phyloP scores from a whole-genome alignment of 2,888 invertebrate genomes.

The Pseudococcus jackbeardsleyi region DNA sequence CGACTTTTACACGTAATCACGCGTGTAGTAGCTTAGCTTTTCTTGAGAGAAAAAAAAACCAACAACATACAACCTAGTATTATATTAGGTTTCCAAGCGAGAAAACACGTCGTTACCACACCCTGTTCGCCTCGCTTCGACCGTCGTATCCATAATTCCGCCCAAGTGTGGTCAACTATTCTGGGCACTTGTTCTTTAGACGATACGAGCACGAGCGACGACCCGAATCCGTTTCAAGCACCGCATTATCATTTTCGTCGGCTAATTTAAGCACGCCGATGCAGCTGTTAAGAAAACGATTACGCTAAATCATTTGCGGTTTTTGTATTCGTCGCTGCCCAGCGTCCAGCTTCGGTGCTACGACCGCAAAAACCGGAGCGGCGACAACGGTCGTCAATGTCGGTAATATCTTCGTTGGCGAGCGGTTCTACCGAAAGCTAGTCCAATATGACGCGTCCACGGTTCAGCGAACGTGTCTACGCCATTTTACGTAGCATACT shows the following conservation, averaged over 20 bases:
- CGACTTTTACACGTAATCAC: not conserved
- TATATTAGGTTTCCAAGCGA: no score
- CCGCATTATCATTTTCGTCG: not conserved
- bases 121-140: not conserved
- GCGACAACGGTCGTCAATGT: not conserved
- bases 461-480: not conserved
- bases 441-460: not conserved
- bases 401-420: not conserved
- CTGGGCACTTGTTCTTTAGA: not conserved
- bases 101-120: no score
- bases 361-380: not conserved
- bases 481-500: no score
- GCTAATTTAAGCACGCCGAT: not conserved
- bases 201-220: not conserved
- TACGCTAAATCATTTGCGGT: conserved; percentile 24
- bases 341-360: not conserved
- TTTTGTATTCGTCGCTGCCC: not conserved
- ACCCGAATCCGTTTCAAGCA: not conserved
- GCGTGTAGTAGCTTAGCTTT: no score
- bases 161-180: not conserved
- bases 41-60: no score
- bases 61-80: no score
- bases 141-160: not conserved
- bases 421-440: not conserved
- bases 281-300: not conserved